phyloP scores from a whole-genome alignment of 1,140 invertebrate genomes.

The Tachypleus tridentatus region DNA sequence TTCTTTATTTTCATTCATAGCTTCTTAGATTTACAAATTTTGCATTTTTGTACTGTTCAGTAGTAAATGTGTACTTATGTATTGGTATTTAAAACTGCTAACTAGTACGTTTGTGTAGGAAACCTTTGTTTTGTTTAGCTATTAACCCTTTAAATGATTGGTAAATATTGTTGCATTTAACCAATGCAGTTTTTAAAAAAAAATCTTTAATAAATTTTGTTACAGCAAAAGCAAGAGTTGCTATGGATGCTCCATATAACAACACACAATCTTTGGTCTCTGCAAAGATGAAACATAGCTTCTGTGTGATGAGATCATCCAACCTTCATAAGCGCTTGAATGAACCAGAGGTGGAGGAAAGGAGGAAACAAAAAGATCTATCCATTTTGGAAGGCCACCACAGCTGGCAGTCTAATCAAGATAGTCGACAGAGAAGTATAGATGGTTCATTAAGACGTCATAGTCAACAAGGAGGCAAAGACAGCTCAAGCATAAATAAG shows the following conservation, averaged over 20 bases:
- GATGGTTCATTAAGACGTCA: neutral
- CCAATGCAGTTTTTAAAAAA: no score
- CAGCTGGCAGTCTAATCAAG: neutral
- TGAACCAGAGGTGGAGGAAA: constrained; percentile 22
- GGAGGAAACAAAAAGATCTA: constrained; percentile 19
- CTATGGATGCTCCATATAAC: constrained; percentile 85
- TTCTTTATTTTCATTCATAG: no score
- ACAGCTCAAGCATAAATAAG: no score
- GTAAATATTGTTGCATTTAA: no score
- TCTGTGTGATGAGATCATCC: constrained; percentile 76
- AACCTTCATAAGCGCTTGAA: constrained; percentile 64
- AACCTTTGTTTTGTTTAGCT: no score
- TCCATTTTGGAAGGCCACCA: neutral
- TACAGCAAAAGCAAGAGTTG: constrained; percentile 52
- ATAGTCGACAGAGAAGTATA: neutral
- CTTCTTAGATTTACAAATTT: no score
- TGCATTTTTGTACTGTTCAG: no score
- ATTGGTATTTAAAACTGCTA: no score
- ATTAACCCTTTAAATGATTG: no score
- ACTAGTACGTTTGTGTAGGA: no score
- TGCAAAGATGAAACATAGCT: constrained; percentile 86
- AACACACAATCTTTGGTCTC: constrained; percentile 75
- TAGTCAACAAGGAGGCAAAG: no score
- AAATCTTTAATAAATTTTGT: neutral
- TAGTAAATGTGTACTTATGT: no score